Evolutionary conservation across 1,140 invertebrate genomes (phyloP).

Genomic region (Platorchestia sp.): DNA sequence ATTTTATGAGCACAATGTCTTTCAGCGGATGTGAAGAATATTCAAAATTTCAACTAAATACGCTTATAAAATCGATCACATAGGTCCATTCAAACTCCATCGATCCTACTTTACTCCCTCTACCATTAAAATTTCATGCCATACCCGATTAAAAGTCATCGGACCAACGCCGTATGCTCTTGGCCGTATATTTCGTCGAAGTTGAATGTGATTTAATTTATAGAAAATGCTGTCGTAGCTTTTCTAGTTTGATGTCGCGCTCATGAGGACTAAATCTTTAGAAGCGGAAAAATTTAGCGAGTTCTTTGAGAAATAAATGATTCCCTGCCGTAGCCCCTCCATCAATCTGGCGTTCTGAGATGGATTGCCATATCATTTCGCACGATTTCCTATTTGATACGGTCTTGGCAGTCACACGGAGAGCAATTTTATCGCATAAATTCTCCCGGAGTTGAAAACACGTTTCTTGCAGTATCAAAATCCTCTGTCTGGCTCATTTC

Average conservation of each 20-base stretch:
- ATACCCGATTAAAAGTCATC: neutral
- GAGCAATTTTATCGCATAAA: neutral
- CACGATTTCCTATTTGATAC: neutral
- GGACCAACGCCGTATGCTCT: neutral
- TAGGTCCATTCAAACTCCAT: neutral
- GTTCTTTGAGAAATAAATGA: constrained; percentile 10
- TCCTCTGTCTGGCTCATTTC: neutral
- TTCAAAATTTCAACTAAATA: neutral
- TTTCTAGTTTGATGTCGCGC: neutral
- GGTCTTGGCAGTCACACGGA: neutral
- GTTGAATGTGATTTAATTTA: neutral
- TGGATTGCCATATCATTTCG: neutral
- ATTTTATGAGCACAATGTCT: neutral
- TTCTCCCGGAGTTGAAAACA: neutral
- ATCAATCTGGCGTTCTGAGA: constrained; percentile 6
- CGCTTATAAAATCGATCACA: neutral
- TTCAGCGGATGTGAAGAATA: neutral
- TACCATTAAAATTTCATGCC: neutral
- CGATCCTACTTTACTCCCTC: neutral
- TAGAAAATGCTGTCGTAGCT: neutral
- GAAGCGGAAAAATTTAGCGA: neutral
- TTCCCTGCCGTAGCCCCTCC: neutral
- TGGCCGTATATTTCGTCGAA: neutral
- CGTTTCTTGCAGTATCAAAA: neutral
- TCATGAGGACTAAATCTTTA: neutral